Conservation (phyloP, 2,888 invertebrate genomes). For the Ceraclea dissimilis region DNA sequence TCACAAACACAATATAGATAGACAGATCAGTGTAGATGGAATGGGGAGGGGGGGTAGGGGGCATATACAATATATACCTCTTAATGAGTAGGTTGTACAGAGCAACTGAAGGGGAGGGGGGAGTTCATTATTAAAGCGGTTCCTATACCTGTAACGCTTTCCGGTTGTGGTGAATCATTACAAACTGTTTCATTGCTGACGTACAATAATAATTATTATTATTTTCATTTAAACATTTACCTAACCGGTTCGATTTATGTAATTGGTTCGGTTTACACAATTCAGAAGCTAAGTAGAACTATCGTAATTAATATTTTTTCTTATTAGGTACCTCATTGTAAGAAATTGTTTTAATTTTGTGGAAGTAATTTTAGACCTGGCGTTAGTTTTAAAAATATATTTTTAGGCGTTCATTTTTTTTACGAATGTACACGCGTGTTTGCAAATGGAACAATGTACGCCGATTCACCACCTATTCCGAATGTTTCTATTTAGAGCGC, state of each 20-base stretch:
- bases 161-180: conserved; percentile 18
- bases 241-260: background rate
- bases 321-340: too few species aligned
- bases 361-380: too few species aligned
- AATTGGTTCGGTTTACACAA: background rate
- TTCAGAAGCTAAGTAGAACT: background rate
- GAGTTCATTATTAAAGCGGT: conserved; percentile 21
- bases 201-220: background rate
- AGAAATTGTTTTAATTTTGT: too few species aligned
- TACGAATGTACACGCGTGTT: too few species aligned
- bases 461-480: too few species aligned
- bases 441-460: too few species aligned
- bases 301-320: too few species aligned
- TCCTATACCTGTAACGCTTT: conserved; percentile 20
- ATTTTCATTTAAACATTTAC: background rate
- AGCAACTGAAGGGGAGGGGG: too few species aligned
- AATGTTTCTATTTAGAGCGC: too few species aligned
- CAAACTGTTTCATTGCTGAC: conserved; percentile 12
- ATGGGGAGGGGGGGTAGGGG: background rate
- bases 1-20: background rate
- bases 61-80: background rate
- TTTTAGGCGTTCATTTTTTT: too few species aligned
- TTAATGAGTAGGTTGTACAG: too few species aligned
- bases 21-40: background rate
- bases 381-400: too few species aligned